phyloP scores from a whole-genome alignment of 2,797 vertebrate genomes.

The Phalanger gymnotis region DNA sequence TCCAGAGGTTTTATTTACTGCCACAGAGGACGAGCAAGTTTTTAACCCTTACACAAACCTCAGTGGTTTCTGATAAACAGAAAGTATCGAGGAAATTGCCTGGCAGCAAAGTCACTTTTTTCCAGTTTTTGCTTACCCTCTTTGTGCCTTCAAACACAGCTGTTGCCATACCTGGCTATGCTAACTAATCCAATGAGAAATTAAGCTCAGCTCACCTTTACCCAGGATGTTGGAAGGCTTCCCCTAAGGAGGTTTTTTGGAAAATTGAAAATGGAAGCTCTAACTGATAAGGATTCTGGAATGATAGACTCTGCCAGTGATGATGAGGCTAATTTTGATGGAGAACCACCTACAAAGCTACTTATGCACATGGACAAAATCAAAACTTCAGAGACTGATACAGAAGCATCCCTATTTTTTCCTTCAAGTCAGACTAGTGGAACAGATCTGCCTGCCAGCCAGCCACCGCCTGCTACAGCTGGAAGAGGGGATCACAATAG shows the following conservation, averaged over 20 bases:
- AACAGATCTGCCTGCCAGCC: conserved; percentile 88
- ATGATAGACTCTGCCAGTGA: conserved; percentile 82
- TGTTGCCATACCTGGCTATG: conserved; percentile 93
- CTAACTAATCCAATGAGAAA: conserved; percentile 94
- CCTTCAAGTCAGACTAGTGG: conserved; percentile 85
- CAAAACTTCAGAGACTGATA: conserved; percentile 4
- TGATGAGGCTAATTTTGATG: conserved; percentile 78
- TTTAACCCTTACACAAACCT: conserved; percentile 95
- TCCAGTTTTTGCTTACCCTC: conserved; percentile 92
- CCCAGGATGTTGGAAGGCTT: conserved; percentile 94
- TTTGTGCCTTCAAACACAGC: conserved; percentile 91
- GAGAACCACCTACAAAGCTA: background rate
- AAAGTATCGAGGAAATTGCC: conserved; percentile 88
- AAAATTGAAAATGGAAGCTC: conserved; percentile 91
- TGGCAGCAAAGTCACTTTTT: conserved; percentile 92
- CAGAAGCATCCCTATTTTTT: conserved; percentile 40
- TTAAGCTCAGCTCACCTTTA: conserved; percentile 95
- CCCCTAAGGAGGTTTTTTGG: conserved; percentile 87
- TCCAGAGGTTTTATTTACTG: conserved; percentile 86
- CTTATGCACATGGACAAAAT: background rate
- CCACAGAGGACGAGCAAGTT: conserved; percentile 87
- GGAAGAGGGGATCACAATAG: conserved; percentile 90
- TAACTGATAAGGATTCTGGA: conserved; percentile 91
- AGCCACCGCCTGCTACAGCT: conserved; percentile 87
- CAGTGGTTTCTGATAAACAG: conserved; percentile 91